Evolutionary conservation across 2,888 invertebrate species (phyloP).

Genomic region (Lasioglossum malachurum): DNA sequence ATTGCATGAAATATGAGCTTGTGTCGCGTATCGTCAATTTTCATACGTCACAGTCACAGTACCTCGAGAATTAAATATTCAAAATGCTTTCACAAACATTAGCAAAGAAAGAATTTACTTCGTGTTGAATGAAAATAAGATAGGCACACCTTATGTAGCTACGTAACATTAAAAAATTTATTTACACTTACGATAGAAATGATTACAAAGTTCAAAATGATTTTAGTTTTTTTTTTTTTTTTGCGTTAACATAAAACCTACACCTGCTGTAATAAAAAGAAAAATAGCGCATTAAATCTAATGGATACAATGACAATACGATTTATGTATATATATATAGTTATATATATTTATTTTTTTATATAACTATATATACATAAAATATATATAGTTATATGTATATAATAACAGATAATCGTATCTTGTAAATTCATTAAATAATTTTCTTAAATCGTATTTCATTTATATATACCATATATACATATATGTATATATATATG

Average conservation of each 20-base stretch:
- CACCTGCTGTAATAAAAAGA: conserved; percentile 4
- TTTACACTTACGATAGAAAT: conserved; percentile 1
- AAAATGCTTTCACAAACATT: neutral
- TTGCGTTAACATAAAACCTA: conserved; percentile 2
- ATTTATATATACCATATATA: neutral
- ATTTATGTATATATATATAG: neutral
- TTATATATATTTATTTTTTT: neutral
- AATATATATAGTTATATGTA: too few relatives aligned
- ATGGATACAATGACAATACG: neutral
- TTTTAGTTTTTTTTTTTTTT: neutral
- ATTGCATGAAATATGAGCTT: neutral
- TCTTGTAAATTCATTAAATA: neutral
- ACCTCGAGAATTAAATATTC: neutral
- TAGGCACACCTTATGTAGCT: neutral
- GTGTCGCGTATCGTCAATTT: neutral
- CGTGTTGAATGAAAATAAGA: neutral
- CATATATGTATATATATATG: neutral
- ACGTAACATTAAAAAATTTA: neutral
- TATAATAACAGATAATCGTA: neutral
- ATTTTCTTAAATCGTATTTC: neutral
- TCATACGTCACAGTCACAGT: neutral
- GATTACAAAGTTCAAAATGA: neutral
- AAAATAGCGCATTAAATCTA: neutral
- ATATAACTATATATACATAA: neutral
- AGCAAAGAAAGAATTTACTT: neutral